Base-by-base conservation (phyloP, 2,113 vertebrate species). In the Ploceus nigricollis region DNA sequence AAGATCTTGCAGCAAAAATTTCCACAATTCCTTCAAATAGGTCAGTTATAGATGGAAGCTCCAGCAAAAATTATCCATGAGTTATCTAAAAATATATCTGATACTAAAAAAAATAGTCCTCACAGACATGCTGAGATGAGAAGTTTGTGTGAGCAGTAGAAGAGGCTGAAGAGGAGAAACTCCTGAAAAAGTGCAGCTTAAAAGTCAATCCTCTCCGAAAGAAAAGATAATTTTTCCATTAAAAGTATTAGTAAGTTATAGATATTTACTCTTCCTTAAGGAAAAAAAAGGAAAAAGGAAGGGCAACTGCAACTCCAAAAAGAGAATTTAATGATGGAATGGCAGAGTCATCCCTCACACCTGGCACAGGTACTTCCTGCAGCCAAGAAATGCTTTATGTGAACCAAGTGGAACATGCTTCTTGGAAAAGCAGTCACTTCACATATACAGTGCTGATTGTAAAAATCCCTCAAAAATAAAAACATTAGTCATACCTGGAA, bases 41-140 rank as follows among this genome's bases (percentile, higher is more conserved):
- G 93, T 93, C 89, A 82, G 77, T 90, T 96, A 82, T 90, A 96
- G 82, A 90, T 80, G 79, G 89, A 96, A 90, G 40, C n/a, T 64
- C 45, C 12, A 72, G 48, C 66, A 90, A 82, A 94, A 92, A 81
- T 81, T 69, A 91, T 66, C 87, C n/a, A 19, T 47, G 66, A 77
- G n/a, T 60, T 89, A 83, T 17, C 83, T 94, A 93, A 94, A 95
- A 96, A 95, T 92, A 78, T 6, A 57, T 25, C 28, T 7, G 3
- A 35, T 45, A 22, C n/a, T 77, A 82, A 76, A 42, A 65, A 48
- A 75, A 94, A 12, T 22, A 54, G 56, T 54, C 77, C 81, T 91
- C 16, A 27, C 13, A 44, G 11, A 13, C 53, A 23, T 12, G 9
- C 30, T 69, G 68, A 61, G 64, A 76, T 40, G 44, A 6, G 75